These are phyloP conservation scores for Nymphicus hollandicus DNA, from an alignment of 2,113 vertebrate genomes.

Conservation along the genomic window DNA sequence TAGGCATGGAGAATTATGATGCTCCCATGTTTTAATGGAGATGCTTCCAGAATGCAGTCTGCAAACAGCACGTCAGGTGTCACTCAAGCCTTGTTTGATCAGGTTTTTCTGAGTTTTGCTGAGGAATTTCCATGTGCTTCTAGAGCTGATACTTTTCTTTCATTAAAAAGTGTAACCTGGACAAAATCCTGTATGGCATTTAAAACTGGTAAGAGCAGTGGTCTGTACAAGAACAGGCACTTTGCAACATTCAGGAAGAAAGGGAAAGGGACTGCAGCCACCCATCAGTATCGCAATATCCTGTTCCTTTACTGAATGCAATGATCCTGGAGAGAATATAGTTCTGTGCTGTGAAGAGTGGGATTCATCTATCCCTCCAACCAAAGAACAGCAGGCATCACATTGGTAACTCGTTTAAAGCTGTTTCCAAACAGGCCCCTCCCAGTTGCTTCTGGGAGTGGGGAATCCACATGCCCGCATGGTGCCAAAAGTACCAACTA, in stretches of 20 bases:
- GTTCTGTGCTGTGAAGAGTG: background rate
- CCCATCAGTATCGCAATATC: background rate
- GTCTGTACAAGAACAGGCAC: background rate
- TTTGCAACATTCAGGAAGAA: background rate
- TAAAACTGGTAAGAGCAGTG: background rate
- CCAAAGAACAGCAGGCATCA: fast-evolving
- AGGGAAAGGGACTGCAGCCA: background rate
- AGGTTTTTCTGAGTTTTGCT: background rate
- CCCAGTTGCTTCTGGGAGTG: background rate
- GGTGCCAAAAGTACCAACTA: background rate
- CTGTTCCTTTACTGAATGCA: background rate
- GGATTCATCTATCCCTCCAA: background rate
- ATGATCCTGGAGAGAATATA: background rate
- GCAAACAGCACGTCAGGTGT: fast-evolving
- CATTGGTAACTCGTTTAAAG: background rate
- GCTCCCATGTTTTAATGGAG: background rate
- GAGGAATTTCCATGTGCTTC: background rate
- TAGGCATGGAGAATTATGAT: background rate
- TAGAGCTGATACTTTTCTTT: background rate
- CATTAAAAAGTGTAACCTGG: background rate
- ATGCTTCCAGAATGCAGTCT: background rate
- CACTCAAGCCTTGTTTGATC: background rate
- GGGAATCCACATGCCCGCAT: background rate
- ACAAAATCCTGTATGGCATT: background rate
- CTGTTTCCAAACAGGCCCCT: background rate